A percentile compares a stretch with the other conserved stretches of the same genome.
These are phyloP conservation scores for Onthophagus sagittarius DNA, from an alignment of 2,888 invertebrate genomes.

Conservation along the genomic window DNA sequence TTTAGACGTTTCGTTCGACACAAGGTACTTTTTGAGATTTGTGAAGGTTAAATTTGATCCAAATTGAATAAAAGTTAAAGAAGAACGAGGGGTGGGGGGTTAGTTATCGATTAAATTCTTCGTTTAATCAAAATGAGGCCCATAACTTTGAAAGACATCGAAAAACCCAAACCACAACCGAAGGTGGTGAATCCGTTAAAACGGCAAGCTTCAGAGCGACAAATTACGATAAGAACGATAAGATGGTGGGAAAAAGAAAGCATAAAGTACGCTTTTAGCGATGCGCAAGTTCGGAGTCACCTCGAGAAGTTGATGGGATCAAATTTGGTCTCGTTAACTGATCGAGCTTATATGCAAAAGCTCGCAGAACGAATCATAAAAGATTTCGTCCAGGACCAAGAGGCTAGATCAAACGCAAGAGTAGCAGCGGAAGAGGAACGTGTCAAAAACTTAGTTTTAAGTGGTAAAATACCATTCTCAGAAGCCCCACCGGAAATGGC, in stretches of 20 bases:
- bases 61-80: no score
- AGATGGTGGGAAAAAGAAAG: conserved; percentile 14
- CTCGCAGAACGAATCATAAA: conserved; percentile 61
- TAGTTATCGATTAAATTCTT: no score
- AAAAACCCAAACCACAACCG: neutral
- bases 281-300: conserved; percentile 60
- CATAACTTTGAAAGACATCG: neutral
- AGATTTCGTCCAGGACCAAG: conserved; percentile 62
- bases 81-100: no score
- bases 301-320: conserved; percentile 69
- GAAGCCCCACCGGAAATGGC: conserved; percentile 64
- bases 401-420: conserved; percentile 59
- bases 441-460: conserved; percentile 63
- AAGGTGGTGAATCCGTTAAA: neutral
- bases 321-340: conserved; percentile 63
- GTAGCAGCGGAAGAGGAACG: conserved; percentile 66
- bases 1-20: no score
- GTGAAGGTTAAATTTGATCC: no score
- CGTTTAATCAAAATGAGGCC: neutral
- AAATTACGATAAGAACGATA: neutral
- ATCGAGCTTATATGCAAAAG: conserved; percentile 64
- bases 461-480: conserved; percentile 62
- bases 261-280: conserved; percentile 56
- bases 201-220: neutral
- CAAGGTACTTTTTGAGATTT: no score